Percentiles rank a stretch among this genome's conserved stretches.
Evolutionary conservation across 2,113 vertebrate species (phyloP).

Genomic region (Pogona vitticeps): DNA sequence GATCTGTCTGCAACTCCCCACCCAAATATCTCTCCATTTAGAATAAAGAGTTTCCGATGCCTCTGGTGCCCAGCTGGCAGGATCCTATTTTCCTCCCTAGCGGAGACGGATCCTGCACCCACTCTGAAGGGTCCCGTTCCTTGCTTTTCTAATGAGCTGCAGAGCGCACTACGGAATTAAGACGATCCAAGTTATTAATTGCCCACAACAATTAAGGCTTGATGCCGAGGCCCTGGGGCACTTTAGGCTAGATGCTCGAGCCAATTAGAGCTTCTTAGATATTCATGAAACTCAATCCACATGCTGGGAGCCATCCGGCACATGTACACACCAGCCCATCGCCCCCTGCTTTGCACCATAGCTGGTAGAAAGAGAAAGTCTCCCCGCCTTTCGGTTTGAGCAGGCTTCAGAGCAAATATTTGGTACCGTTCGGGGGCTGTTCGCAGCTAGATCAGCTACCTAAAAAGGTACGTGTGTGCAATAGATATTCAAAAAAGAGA

Average conservation of each 20-base stretch:
- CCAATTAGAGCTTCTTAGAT: conserved; percentile 72
- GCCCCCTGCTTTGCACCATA: neutral
- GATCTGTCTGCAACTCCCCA: no score
- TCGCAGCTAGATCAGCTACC: neutral
- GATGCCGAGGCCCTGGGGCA: conserved; percentile 66
- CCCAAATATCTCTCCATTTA: no score
- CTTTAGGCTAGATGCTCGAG: conserved; percentile 55
- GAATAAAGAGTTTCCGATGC: no score
- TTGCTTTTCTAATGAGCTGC: conserved; percentile 58
- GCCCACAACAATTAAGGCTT: conserved; percentile 78
- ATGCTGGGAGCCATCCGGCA: conserved; percentile 9
- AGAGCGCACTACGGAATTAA: conserved; percentile 63
- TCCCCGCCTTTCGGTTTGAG: conserved; percentile 45
- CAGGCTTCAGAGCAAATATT: conserved; percentile 47
- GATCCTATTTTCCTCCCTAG: no score
- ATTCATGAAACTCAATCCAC: conserved; percentile 64
- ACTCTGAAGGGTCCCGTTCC: neutral
- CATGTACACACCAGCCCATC: neutral
- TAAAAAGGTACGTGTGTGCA: no score
- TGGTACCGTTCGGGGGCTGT: neutral
- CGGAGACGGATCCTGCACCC: neutral
- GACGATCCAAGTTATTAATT: conserved; percentile 78
- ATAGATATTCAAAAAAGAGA: no score
- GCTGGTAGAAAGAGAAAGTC: conserved; percentile 2
- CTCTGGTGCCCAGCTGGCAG: no score